Percentiles rank a stretch among this genome's conserved stretches.
Conservation (phyloP, 2,888 invertebrate genomes). For the Beris chalybata region DNA sequence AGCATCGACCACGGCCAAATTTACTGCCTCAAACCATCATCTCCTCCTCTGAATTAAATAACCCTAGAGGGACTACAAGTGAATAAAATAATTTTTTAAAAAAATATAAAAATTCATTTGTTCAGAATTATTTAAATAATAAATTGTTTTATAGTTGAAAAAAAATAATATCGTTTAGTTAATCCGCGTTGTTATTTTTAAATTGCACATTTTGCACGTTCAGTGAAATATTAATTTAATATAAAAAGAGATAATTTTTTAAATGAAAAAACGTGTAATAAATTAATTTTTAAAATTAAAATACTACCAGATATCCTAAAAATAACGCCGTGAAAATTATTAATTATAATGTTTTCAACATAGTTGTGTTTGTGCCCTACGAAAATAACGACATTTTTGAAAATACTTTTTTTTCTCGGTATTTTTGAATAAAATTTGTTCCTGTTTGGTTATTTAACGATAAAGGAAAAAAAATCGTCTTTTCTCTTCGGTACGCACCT, state of each 20-base stretch:
- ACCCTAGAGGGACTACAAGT: constrained; percentile 17
- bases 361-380: neutral
- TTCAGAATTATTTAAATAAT: neutral
- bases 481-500: no score
- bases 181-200: neutral
- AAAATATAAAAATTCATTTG: neutral
- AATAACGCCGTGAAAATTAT: neutral
- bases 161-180: neutral
- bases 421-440: neutral
- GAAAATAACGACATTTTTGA: neutral
- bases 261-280: no score
- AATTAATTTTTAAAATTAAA: no score
- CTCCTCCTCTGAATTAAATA: constrained; percentile 12
- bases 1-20: constrained; percentile 43
- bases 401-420: neutral
- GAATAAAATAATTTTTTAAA: neutral
- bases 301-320: no score
- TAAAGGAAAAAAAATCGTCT: no score
- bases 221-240: constrained; percentile 1
- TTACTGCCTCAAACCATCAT: constrained; percentile 39
- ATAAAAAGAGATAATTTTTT: no score
- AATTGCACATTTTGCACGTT: neutral
- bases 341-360: neutral
- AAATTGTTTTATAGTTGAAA: no score
- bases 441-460: constrained; percentile 1